These are phyloP conservation scores for Upupa epops DNA, from an alignment of 2,113 vertebrate genomes.

Conservation along the genomic window DNA sequence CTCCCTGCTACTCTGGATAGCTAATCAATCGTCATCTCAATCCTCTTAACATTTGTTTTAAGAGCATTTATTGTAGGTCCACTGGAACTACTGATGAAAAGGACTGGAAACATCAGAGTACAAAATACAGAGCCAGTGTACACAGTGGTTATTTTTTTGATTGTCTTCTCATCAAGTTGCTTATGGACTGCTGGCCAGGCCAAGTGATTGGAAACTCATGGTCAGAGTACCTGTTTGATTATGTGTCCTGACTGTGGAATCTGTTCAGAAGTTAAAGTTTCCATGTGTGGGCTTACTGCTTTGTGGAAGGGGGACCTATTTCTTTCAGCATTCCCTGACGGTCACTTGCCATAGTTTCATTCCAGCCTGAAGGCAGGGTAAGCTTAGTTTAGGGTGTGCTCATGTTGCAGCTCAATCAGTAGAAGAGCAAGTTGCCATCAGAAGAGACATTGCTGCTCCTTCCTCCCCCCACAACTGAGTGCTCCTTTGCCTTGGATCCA, in stretches of 20 bases:
- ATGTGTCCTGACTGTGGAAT: background rate
- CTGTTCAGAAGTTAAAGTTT: background rate
- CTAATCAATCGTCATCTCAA: background rate
- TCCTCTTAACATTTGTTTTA: background rate
- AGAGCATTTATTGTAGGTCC: background rate
- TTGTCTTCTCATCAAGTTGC: background rate
- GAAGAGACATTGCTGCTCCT: background rate
- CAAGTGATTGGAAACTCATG: background rate
- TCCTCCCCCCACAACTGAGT: accelerated
- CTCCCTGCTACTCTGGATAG: accelerated
- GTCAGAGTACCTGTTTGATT: background rate
- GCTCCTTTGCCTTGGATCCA: background rate
- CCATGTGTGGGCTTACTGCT: accelerated
- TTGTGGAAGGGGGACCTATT: background rate
- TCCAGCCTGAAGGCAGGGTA: background rate
- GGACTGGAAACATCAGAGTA: accelerated
- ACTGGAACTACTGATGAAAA: background rate
- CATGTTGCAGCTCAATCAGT: accelerated
- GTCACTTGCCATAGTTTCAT: accelerated
- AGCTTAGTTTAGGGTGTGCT: background rate
- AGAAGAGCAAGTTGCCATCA: background rate
- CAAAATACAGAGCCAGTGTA: background rate
- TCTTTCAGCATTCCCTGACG: background rate
- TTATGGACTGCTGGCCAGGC: accelerated
- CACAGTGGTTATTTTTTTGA: background rate